Conservation (phyloP, 2,888 invertebrate genomes). For the Heteropelma amictum region DNA sequence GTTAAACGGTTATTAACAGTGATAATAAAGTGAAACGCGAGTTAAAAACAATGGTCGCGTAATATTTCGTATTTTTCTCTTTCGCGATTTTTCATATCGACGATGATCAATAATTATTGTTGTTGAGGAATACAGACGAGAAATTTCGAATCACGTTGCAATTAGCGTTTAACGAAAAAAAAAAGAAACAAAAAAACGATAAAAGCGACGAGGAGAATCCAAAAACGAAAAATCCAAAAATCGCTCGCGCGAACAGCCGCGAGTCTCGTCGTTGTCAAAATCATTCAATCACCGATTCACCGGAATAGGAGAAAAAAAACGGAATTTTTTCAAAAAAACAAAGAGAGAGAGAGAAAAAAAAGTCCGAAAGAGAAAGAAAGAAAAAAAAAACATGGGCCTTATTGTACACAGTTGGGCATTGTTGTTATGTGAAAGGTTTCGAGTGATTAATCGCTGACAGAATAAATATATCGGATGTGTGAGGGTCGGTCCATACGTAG, state of each 20-base stretch:
- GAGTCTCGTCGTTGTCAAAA: no score
- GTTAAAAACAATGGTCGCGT: slow-evolving; percentile 53
- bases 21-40: slow-evolving; percentile 28
- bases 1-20: slow-evolving; percentile 58
- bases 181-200: slow-evolving; percentile 1
- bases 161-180: slow-evolving; percentile 10
- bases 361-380: slow-evolving; percentile 34
- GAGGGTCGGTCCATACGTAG: slow-evolving; percentile 36
- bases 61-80: slow-evolving; percentile 17
- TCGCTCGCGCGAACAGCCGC: no score
- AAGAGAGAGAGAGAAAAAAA: background rate
- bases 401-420: slow-evolving; percentile 77
- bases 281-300: no score
- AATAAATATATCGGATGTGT: slow-evolving; percentile 70
- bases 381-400: slow-evolving; percentile 72
- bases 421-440: slow-evolving; percentile 72
- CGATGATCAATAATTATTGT: slow-evolving; percentile 57
- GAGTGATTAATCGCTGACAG: slow-evolving; percentile 72
- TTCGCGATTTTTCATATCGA: slow-evolving; percentile 31
- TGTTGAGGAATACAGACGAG: slow-evolving; percentile 49
- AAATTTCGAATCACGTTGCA: slow-evolving; percentile 20
- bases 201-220: background rate
- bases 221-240: background rate
- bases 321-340: background rate
- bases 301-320: slow-evolving; percentile 5